Evolutionary conservation across 2,888 invertebrate genomes (phyloP), one percentile per base, ranked within the genome.

Genomic region (Coelinius sp.): DNA sequence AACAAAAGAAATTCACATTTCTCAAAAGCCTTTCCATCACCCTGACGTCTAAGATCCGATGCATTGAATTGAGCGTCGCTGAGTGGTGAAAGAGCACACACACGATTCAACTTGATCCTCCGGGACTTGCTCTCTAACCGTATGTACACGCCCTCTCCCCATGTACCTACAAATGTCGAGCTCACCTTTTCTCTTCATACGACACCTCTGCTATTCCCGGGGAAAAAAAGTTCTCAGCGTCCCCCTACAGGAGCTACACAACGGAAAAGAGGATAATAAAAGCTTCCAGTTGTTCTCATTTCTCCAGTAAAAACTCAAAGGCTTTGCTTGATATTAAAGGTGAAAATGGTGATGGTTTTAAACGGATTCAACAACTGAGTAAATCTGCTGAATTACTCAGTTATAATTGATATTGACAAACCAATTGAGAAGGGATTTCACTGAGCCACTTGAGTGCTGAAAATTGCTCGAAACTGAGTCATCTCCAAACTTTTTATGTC

Each of bases 31-130:
- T 25, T 49, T 27, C n/a, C 14, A 27, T 14, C 24, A 24, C 52
- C 7, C 8, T 12, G 12, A 41, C 24, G n/a, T 25, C 53, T 7
- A 14, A n/a, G 25, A 53, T 53, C 22, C 6, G 20, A 24, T 53
- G 27, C 53, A 53, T 24, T 53, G 53, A 53, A 53, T 53, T 53
- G 53, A 53, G 12, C 53, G 14, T 41, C 41, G 41, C 31, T 17
- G 31, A 56, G 56, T 31, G 20, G 17, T 31, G 12, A 20, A 31
- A 59, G 20, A 59, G 59, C 31, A 35, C 59, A 27, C 25, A 20
- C 25, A 20, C 56, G 8, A 56, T 59, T 59, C 31, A 17, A 59
- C 31, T 20, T 59, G 59, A 59, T 59, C 59, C 59, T 59, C 10
- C 20, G 59, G 35, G 59, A 59, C 59, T 53, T 53, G 53, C 35